phyloP scores from a whole-genome alignment of 2,797 vertebrate species.

The Leptatherina wallacei region DNA sequence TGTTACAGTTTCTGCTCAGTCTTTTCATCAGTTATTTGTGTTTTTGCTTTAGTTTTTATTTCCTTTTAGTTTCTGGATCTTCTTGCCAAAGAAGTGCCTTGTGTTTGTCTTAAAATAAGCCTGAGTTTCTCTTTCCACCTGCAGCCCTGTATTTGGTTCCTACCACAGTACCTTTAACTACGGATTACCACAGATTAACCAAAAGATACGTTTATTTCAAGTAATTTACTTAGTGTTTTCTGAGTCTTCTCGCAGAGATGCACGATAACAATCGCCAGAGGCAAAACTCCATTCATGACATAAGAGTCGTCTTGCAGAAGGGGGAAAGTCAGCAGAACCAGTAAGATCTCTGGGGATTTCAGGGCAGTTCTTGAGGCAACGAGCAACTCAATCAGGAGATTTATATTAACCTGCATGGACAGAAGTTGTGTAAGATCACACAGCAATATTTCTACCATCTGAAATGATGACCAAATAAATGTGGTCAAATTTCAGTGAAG shows the following conservation, averaged over 20 bases:
- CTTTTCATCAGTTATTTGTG: too few relatives aligned
- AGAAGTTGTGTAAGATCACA: conserved; percentile 5
- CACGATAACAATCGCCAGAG: conserved; percentile 51
- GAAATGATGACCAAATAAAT: background rate
- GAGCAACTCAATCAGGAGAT: conserved; percentile 14
- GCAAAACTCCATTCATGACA: conserved; percentile 43
- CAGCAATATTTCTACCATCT: background rate
- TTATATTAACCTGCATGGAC: conserved; percentile 54
- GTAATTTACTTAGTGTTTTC: conserved; percentile 66
- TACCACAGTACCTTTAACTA: too few relatives aligned
- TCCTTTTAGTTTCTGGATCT: too few relatives aligned
- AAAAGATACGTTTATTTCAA: background rate
- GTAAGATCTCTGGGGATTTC: conserved; percentile 76
- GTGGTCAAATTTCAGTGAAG: background rate
- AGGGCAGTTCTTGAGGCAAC: background rate
- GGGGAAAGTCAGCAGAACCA: conserved; percentile 70
- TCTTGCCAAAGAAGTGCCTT: too few relatives aligned
- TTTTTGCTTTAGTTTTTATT: too few relatives aligned
- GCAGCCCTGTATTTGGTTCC: too few relatives aligned
- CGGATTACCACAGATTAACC: too few relatives aligned
- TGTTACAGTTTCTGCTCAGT: too few relatives aligned
- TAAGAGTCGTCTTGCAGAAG: conserved; percentile 65
- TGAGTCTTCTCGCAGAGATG: conserved; percentile 40
- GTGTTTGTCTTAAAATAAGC: too few relatives aligned
- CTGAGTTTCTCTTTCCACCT: too few relatives aligned